Conservation (phyloP, 2,888 invertebrate species). For the Malacosoma neustria region DNA sequence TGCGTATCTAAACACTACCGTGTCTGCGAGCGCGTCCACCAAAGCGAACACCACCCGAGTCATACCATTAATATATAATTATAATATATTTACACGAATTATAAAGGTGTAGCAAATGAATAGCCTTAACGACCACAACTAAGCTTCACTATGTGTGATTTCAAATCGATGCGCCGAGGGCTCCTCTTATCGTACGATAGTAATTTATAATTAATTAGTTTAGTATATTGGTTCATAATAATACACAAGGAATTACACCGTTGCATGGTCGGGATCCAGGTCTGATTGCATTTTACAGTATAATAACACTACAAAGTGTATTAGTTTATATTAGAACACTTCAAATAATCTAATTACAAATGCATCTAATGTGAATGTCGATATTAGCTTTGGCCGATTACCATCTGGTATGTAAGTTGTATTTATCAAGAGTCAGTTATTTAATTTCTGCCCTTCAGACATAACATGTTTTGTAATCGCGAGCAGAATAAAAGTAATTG, state of each 20-base stretch:
- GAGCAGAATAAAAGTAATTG: no score
- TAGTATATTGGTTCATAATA: slow-evolving; percentile 37
- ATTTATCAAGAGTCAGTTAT: no score
- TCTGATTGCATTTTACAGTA: slow-evolving; percentile 2
- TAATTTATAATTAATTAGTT: slow-evolving; percentile 61
- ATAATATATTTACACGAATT: slow-evolving; percentile 73
- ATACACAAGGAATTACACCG: slow-evolving; percentile 34
- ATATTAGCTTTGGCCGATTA: background rate
- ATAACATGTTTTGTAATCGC: no score
- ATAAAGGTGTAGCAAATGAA: slow-evolving; percentile 68
- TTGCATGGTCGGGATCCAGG: slow-evolving; percentile 32
- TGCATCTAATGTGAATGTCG: background rate
- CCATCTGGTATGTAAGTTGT: no score
- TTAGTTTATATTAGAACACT: background rate
- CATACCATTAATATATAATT: slow-evolving; percentile 65
- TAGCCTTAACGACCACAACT: slow-evolving; percentile 68
- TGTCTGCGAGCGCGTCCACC: slow-evolving; percentile 37
- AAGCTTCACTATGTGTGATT: slow-evolving; percentile 72
- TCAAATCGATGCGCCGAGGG: slow-evolving; percentile 63
- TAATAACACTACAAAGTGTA: slow-evolving; percentile 6
- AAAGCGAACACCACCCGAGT: slow-evolving; percentile 31
- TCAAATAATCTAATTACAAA: background rate
- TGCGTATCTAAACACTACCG: slow-evolving; percentile 65
- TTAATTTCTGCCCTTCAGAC: no score
- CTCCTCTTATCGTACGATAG: slow-evolving; percentile 53